Conservation (phyloP, 1,140 invertebrate genomes). For the Schlechtendalia chinensis region DNA sequence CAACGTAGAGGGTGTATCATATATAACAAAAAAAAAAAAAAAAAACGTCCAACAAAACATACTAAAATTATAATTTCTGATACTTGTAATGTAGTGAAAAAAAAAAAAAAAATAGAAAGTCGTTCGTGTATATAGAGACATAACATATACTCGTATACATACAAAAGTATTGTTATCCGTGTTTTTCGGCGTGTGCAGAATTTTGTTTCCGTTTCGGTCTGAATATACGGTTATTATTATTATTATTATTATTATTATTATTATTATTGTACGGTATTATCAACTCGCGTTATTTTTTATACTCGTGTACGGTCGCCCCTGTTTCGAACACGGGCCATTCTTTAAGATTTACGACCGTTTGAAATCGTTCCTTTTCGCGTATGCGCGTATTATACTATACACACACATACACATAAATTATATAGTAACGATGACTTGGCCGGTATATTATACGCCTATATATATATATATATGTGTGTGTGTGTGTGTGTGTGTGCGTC, state of each 20-base stretch:
- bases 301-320: background rate
- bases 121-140: no score
- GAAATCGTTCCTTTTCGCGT: background rate
- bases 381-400: background rate
- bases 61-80: background rate
- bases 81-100: no score
- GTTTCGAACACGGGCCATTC: slow-evolving; percentile 11
- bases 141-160: no score
- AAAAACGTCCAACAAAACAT: background rate
- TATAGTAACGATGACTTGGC: background rate
- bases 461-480: no score
- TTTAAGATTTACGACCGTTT: slow-evolving; percentile 36
- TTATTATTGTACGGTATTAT: slow-evolving; percentile 1
- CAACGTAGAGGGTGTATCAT: no score
- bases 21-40: no score
- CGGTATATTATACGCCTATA: background rate
- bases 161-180: background rate
- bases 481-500: background rate
- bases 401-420: background rate
- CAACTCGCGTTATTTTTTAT: background rate
- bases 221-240: background rate
- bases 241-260: slow-evolving; percentile 16
- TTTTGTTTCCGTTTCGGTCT: background rate
- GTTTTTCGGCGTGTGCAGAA: background rate
- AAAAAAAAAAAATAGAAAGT: no score